A percentile compares a stretch with the other conserved stretches of the same genome.
Conservation (phyloP, 2,888 invertebrate species). For the Lasioglossum calceatum region DNA sequence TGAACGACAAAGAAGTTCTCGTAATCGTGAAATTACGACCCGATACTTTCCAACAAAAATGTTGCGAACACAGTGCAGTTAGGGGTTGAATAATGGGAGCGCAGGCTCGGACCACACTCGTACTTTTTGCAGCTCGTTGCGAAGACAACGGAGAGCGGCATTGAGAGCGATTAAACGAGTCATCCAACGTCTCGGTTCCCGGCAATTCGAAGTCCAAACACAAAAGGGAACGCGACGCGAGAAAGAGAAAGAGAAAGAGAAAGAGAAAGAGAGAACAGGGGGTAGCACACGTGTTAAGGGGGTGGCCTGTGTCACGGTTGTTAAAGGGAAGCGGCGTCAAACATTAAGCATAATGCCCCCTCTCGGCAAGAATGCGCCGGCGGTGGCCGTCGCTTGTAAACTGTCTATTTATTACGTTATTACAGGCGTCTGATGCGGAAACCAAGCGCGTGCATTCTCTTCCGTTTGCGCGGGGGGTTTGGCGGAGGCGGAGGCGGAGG, state of each 20-base stretch:
- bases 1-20: too few relatives aligned
- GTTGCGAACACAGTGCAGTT: neutral
- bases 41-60: neutral
- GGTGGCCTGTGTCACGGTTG: constrained; percentile 28
- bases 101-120: neutral
- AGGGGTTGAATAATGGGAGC: neutral
- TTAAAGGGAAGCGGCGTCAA: constrained; percentile 76
- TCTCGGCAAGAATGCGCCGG: constrained; percentile 73
- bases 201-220: constrained; percentile 53
- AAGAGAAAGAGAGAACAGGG: neutral
- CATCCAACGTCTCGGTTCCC: constrained; percentile 28
- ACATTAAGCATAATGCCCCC: constrained; percentile 77
- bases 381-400: constrained; percentile 74
- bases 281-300: constrained; percentile 43
- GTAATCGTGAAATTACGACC: neutral
- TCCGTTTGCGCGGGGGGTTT: neutral
- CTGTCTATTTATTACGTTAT: constrained; percentile 82
- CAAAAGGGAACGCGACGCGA: constrained; percentile 43
- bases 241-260: neutral
- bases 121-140: neutral
- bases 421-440: constrained; percentile 79
- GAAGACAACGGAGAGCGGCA: neutral
- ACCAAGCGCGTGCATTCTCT: constrained; percentile 64
- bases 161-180: constrained; percentile 50
- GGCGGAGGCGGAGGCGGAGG: neutral